Percentiles rank a stretch among this genome's conserved stretches.
phyloP scores from a whole-genome alignment of 1,140 invertebrate genomes.

The Drosophila eugracilis region DNA sequence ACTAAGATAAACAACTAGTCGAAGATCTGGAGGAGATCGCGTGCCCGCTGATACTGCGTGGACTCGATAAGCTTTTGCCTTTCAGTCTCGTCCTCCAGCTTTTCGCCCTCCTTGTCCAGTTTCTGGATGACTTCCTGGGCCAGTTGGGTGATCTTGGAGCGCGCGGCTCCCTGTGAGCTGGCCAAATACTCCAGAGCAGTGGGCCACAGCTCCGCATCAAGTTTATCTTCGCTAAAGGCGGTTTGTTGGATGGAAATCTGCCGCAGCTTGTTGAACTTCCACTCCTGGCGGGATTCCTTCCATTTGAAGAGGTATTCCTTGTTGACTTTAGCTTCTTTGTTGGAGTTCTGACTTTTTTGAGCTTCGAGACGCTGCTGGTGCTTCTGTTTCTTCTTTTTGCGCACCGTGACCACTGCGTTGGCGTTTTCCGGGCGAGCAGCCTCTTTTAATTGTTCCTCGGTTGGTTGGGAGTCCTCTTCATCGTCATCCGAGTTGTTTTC shows the following conservation, averaged over 20 bases:
- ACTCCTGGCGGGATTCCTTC: conserved; percentile 89
- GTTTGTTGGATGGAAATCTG: conserved; percentile 91
- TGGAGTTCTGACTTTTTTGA: conserved; percentile 59
- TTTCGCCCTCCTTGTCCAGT: conserved; percentile 86
- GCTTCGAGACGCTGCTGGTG: conserved; percentile 68
- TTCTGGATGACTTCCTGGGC: conserved; percentile 88
- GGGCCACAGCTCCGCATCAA: conserved; percentile 87
- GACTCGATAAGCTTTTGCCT: conserved; percentile 80
- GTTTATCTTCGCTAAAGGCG: conserved; percentile 87
- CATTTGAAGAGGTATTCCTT: conserved; percentile 88
- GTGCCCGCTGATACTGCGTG: conserved; percentile 85
- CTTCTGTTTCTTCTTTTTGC: conserved; percentile 80
- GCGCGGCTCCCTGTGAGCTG: conserved; percentile 88
- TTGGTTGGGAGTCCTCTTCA: conserved; percentile 56
- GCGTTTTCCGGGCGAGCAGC: conserved; percentile 73
- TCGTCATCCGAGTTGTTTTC: conserved; percentile 25
- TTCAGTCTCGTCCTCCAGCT: conserved; percentile 68
- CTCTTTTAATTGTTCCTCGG: conserved; percentile 61
- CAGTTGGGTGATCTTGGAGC: conserved; percentile 87
- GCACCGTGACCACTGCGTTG: conserved; percentile 70
- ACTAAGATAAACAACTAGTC: conserved; percentile 39
- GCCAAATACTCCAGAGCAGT: conserved; percentile 90
- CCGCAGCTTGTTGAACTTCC: conserved; percentile 91
- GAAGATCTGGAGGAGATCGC: conserved; percentile 85
- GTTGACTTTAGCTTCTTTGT: conserved; percentile 82